Evolutionary conservation across 2,888 invertebrate genomes (phyloP), one percentile per base, ranked within the genome.

Genomic region (Lissonota sp.): DNA sequence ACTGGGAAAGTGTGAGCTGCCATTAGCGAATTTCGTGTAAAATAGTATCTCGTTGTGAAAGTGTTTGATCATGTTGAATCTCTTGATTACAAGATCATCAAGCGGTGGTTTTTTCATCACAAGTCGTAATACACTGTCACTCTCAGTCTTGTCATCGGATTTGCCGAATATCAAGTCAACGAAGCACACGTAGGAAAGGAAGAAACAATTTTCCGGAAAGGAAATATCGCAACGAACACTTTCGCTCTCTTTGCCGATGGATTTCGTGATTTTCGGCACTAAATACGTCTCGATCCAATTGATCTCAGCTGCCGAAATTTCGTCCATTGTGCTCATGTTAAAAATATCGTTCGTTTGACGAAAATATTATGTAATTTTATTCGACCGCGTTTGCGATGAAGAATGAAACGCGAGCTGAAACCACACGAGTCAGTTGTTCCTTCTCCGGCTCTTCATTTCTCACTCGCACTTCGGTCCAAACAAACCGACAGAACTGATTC

Each of bases 11-110:
- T 46, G 6, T 71, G 67, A 0, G 83, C 71, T 39, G 0, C 80
- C 74, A 2, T 37, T 12, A 0, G 84, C 80, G 37, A 86, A 86
- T 26, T 63, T 81, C 0, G 80, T 77, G 69, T 91, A 92, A 53
- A 91, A 92, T 0, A 90, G 57, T 8, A 91, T 89, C 80, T 92
- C 91, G 60, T 92, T 92, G 74, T 87, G 81, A 42, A 91, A 91
- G 8, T 87, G 86, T 5, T 10, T 5, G 0, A 77, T 26, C 6
- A 37, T 4, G 0, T 0, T 37, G n/a, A 58, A 0, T 0, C 72
- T 0, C 0, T 40, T 0, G 5, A 53, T 49, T 0, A 42, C 0
- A 0, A 0, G 0, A 0, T 6, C 6, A 0, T 2, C 0, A 0
- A 8, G 0, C 1, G 72, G 4, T 0, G 85, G 83, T 12, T 42